Conservation (phyloP, 53 echinoderm and acorn worm species). For the Temnopleurus reevesii region DNA sequence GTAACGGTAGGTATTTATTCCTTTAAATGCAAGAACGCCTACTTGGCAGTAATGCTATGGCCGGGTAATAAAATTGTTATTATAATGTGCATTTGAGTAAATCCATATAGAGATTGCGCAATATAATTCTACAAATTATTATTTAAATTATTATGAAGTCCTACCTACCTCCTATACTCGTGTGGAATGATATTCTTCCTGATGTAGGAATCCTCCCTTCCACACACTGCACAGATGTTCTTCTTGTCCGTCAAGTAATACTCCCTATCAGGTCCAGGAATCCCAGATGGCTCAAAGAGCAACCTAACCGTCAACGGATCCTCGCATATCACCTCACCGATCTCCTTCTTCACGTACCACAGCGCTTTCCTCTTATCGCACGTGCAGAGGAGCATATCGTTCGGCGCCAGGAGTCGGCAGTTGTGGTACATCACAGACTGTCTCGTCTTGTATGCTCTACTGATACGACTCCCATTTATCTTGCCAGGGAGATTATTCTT, state of each 20-base stretch:
- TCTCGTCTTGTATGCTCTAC: slow-evolving; percentile 72
- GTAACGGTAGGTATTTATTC: no score
- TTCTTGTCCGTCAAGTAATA: slow-evolving; percentile 88
- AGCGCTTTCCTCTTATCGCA: slow-evolving; percentile 87
- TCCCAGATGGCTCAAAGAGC: slow-evolving; percentile 87
- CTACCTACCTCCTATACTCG: slow-evolving; percentile 86
- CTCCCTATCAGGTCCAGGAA: slow-evolving; percentile 80
- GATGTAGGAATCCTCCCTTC: slow-evolving; percentile 82
- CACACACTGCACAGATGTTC: slow-evolving; percentile 91
- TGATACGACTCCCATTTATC: slow-evolving; percentile 4
- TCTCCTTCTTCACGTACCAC: slow-evolving; percentile 88
- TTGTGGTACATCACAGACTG: slow-evolving; percentile 88
- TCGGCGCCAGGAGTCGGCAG: slow-evolving; percentile 79
- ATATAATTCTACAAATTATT: no score
- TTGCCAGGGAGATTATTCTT: not conserved
- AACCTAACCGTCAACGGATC: slow-evolving; percentile 80
- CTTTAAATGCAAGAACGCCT: no score
- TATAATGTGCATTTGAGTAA: no score
- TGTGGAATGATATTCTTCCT: slow-evolving; percentile 95
- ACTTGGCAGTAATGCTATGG: no score
- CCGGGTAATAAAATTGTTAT: no score
- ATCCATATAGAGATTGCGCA: no score
- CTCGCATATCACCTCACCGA: slow-evolving; percentile 68
- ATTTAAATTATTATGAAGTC: no score
- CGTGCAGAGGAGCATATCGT: slow-evolving; percentile 74